Percentiles rank a stretch among this genome's conserved stretches.
Evolutionary conservation across 92 coral and sea anemone species (phyloP).

Genomic region (Epizoanthus stellaris): DNA sequence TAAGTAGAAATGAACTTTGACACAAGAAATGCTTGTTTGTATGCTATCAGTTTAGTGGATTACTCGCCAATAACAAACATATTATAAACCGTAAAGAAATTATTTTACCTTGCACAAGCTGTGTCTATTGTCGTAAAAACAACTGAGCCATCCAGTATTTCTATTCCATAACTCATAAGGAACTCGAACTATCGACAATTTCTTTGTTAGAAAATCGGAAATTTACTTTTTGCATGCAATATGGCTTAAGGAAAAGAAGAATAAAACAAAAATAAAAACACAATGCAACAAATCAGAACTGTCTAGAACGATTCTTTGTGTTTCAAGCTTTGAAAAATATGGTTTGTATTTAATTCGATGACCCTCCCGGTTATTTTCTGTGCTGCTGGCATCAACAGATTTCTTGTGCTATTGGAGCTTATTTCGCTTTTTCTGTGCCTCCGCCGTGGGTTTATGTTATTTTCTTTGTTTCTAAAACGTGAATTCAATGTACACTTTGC

Average conservation of each 20-base stretch:
- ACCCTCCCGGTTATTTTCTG: neutral
- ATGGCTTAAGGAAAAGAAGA: neutral
- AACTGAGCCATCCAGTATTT: neutral
- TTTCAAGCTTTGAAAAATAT: neutral
- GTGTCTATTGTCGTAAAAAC: neutral
- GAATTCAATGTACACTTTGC: conserved; percentile 46
- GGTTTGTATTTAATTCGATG: conserved; percentile 28
- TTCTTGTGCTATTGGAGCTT: neutral
- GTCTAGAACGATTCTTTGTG: neutral
- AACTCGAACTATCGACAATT: neutral
- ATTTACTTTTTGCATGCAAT: neutral
- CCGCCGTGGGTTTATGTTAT: conserved; percentile 34
- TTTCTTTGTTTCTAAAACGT: conserved; percentile 68
- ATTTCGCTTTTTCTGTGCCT: conserved; percentile 29
- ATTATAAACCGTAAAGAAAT: neutral
- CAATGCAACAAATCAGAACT: neutral
- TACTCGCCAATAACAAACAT: neutral
- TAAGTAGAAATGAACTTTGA: no score
- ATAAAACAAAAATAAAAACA: neutral
- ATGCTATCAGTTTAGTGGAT: neutral
- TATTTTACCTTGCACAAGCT: neutral
- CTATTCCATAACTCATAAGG: neutral
- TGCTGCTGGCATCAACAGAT: neutral
- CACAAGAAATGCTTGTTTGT: neutral
- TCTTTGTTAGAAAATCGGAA: neutral